These are phyloP conservation scores for Ctenopoma kingsleyae DNA, from an alignment of 2,797 vertebrate genomes.

Conservation along the genomic window DNA sequence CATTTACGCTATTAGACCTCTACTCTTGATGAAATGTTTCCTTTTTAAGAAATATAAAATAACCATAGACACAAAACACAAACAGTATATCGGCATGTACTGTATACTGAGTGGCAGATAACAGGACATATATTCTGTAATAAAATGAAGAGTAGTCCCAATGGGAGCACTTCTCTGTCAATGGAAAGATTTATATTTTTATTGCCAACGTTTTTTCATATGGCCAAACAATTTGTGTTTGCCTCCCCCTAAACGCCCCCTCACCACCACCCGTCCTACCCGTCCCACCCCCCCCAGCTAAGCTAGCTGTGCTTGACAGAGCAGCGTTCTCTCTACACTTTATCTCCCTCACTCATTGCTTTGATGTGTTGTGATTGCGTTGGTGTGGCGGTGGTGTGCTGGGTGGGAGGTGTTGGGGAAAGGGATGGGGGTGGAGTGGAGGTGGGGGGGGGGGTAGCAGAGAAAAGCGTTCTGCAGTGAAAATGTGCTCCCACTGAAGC, in stretches of 20 bases:
- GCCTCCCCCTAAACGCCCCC: not conserved
- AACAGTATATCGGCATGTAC: not conserved
- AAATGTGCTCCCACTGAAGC: conserved; percentile 86
- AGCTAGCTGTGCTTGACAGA: conserved; percentile 65
- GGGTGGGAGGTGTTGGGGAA: conserved; percentile 56
- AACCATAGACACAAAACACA: too few species aligned
- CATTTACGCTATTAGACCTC: too few species aligned
- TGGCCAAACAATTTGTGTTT: conserved; percentile 42
- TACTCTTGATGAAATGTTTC: too few species aligned
- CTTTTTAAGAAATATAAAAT: too few species aligned
- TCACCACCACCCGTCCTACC: too few species aligned
- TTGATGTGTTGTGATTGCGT: conserved; percentile 82
- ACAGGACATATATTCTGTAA: not conserved
- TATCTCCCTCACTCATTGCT: conserved; percentile 79
- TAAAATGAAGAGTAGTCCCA: not conserved
- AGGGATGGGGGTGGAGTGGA: conserved; percentile 14
- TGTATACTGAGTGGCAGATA: not conserved
- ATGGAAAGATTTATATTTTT: conserved; percentile 30
- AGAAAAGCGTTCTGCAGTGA: conserved; percentile 83
- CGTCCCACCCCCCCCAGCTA: conserved; percentile 33
- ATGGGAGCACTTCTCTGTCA: conserved; percentile 13
- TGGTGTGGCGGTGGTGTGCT: conserved; percentile 66
- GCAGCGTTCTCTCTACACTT: conserved; percentile 65
- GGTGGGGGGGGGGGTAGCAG: conserved; percentile 60
- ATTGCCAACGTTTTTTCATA: conserved; percentile 42